Evolutionary conservation across 2,797 vertebrate genomes (phyloP).

Genomic region (Pelochelys cantorii): DNA sequence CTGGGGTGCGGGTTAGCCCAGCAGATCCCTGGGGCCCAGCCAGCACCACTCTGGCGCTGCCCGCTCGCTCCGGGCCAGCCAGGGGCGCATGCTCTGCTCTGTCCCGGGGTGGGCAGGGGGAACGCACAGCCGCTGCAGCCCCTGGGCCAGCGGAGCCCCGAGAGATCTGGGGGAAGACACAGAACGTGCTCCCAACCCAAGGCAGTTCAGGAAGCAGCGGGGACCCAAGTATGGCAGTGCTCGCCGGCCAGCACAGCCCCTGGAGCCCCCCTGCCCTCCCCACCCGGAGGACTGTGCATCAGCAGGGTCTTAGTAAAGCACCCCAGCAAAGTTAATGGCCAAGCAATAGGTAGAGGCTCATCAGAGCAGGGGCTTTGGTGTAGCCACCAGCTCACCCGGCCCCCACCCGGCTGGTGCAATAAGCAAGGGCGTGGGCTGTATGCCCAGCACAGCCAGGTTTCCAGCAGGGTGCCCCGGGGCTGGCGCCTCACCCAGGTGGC

Average conservation of each 20-base stretch:
- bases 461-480: accelerated
- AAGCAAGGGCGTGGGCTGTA: neutral
- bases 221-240: neutral
- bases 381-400: neutral
- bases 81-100: neutral
- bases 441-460: too few species aligned
- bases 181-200: neutral
- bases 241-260: neutral
- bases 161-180: neutral
- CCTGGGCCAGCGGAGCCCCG: neutral
- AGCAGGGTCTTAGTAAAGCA: neutral
- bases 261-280: neutral
- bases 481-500: neutral
- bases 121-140: neutral
- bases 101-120: neutral
- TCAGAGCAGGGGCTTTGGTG: neutral
- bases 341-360: neutral
- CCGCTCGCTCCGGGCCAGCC: neutral
- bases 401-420: constrained; percentile 16
- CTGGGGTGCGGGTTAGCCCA: neutral
- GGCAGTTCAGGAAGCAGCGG: neutral
- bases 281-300: neutral
- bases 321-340: neutral
- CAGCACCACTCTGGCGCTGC: neutral
- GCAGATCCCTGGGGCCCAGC: neutral